Conservation (phyloP, 2,888 invertebrate genomes). For the Lochmaea crataegi region DNA sequence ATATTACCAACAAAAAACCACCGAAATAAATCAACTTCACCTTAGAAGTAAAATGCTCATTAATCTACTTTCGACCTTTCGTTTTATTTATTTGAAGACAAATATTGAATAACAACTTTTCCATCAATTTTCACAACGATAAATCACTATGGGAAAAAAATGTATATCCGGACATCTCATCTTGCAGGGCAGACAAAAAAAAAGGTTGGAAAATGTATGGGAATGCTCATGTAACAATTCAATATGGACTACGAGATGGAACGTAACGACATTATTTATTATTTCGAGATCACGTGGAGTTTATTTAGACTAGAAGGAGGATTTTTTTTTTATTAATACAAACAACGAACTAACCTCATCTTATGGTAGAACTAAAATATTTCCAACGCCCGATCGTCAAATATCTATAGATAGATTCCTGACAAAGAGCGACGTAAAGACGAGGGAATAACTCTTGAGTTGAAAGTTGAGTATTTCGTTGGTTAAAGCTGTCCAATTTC, state of each 20-base stretch:
- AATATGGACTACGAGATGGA: conserved; percentile 19
- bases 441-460: conserved; percentile 33
- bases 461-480: conserved; percentile 39
- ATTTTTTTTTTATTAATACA: too few relatives aligned
- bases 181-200: conserved; percentile 14
- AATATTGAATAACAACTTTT: conserved; percentile 22
- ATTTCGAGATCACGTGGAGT: not conserved
- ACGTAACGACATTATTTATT: not conserved
- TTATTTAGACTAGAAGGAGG: too few relatives aligned
- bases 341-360: too few relatives aligned
- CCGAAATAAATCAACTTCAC: not conserved
- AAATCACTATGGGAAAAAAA: conserved; percentile 5
- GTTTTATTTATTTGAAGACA: conserved; percentile 11
- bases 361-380: too few relatives aligned
- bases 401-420: not conserved
- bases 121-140: conserved; percentile 15
- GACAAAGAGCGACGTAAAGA: not conserved
- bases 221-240: conserved; percentile 15
- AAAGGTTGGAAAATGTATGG: conserved; percentile 14
- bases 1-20: not conserved
- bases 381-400: not conserved
- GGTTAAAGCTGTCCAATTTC: conserved; percentile 56
- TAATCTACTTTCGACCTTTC: conserved; percentile 10
- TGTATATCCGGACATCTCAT: conserved; percentile 18
- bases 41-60: conserved; percentile 5